These are phyloP conservation scores for Megamerina dolium DNA, from an alignment of 2,888 invertebrate species.

Conservation along the genomic window DNA sequence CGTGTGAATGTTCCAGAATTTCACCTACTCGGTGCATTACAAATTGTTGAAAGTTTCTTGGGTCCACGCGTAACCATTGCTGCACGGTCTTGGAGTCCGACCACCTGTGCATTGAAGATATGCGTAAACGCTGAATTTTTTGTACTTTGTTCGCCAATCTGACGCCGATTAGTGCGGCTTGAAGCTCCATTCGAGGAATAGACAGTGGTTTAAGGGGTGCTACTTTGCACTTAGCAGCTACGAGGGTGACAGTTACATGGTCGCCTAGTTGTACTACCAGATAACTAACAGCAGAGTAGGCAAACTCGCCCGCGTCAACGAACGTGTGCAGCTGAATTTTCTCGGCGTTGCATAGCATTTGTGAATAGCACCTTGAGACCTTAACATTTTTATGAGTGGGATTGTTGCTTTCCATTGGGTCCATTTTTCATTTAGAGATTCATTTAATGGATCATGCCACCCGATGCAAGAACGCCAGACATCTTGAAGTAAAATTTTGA, in stretches of 20 bases:
- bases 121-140: constrained; percentile 13
- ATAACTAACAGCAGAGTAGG: constrained; percentile 15
- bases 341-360: background rate
- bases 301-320: constrained; percentile 14
- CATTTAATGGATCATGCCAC: constrained; percentile 15
- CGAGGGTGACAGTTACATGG: constrained; percentile 11
- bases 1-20: constrained; percentile 15
- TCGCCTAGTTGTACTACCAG: constrained; percentile 12
- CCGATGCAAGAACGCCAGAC: constrained; percentile 20
- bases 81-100: constrained; percentile 28
- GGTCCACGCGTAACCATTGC: constrained; percentile 15
- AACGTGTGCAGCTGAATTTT: constrained; percentile 11
- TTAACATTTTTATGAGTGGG: constrained; percentile 13
- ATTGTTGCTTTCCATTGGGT: constrained; percentile 15
- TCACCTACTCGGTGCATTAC: constrained; percentile 17
- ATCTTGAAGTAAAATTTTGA: constrained; percentile 21
- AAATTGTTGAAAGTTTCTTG: too few species aligned
- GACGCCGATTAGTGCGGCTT: too few species aligned
- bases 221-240: constrained; percentile 24
- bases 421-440: constrained; percentile 11
- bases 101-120: constrained; percentile 23
- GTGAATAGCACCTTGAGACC: constrained; percentile 14
- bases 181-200: constrained; percentile 25
- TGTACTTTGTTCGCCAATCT: constrained; percentile 16
- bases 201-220: constrained; percentile 24